Percentiles rank a stretch among this genome's conserved stretches.
Evolutionary conservation across 2,113 vertebrate species (phyloP).

Genomic region (Pomatorhinus ruficollis): DNA sequence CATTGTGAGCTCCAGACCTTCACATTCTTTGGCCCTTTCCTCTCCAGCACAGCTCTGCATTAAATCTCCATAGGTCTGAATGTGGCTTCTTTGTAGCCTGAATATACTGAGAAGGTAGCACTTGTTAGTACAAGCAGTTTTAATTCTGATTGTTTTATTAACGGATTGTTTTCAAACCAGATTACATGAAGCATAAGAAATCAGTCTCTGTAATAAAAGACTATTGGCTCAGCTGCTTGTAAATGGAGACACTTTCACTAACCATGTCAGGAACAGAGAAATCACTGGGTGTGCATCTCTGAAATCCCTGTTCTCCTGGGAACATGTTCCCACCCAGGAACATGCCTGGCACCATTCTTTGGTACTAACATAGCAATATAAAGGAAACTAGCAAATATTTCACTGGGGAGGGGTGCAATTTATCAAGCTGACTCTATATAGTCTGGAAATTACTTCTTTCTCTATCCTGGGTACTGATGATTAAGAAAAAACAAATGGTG

Average conservation of each 20-base stretch:
- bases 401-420: background rate
- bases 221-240: background rate
- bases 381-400: background rate
- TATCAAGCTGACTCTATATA: background rate
- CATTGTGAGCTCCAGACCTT: background rate
- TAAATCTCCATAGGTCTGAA: background rate
- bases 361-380: background rate
- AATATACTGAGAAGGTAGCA: background rate
- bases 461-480: background rate
- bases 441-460: background rate
- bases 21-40: background rate
- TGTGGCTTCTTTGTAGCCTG: background rate
- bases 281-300: background rate
- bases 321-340: background rate
- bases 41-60: background rate
- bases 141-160: background rate
- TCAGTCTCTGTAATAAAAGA: background rate
- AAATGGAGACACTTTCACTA: background rate
- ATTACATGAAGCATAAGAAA: background rate
- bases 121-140: background rate
- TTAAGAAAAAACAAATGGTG: background rate
- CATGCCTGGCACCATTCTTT: background rate
- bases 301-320: background rate
- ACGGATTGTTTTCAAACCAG: background rate
- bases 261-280: background rate